These are phyloP conservation scores for Fragum fragum DNA, from an alignment of 2,888 invertebrate species.

Conservation along the genomic window DNA sequence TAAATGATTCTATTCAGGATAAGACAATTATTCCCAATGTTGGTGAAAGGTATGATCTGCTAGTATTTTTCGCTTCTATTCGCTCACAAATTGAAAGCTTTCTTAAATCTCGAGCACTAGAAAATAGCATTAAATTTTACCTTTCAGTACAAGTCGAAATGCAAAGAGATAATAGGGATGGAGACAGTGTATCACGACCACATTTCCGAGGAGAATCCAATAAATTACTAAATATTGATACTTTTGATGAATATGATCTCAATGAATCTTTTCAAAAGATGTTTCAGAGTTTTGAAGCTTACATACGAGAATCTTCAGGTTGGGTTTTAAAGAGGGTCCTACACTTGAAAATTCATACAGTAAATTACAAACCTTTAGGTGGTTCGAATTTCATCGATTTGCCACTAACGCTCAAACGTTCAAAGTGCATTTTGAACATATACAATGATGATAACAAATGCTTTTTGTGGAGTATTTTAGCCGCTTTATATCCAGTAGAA, in stretches of 20 bases:
- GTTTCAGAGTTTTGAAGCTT: slow-evolving; percentile 51
- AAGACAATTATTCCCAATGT: slow-evolving; percentile 25
- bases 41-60: slow-evolving; percentile 39
- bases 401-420: slow-evolving; percentile 20
- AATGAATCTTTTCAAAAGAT: slow-evolving; percentile 55
- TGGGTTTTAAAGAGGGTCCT: slow-evolving; percentile 56
- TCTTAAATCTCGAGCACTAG: slow-evolving; percentile 3
- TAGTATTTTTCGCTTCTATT: slow-evolving; percentile 41
- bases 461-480: slow-evolving; percentile 51
- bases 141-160: slow-evolving; percentile 48
- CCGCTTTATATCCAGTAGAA: slow-evolving; percentile 42
- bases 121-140: slow-evolving; percentile 49
- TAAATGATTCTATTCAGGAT: slow-evolving; percentile 27
- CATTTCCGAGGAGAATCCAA: slow-evolving; percentile 41
- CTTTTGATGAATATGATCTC: slow-evolving; percentile 30
- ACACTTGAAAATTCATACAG: slow-evolving; percentile 47
- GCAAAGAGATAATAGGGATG: slow-evolving; percentile 38
- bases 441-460: slow-evolving; percentile 54
- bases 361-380: slow-evolving; percentile 41
- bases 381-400: slow-evolving; percentile 47
- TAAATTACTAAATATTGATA: slow-evolving; percentile 3
- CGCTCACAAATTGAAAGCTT: slow-evolving; percentile 18
- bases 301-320: slow-evolving; percentile 41
- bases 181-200: slow-evolving; percentile 34
- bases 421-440: slow-evolving; percentile 48